Evolutionary conservation across 1,140 invertebrate species (phyloP), one percentile per base, ranked within the genome.

Genomic region (Ceratosolen solmsi): DNA sequence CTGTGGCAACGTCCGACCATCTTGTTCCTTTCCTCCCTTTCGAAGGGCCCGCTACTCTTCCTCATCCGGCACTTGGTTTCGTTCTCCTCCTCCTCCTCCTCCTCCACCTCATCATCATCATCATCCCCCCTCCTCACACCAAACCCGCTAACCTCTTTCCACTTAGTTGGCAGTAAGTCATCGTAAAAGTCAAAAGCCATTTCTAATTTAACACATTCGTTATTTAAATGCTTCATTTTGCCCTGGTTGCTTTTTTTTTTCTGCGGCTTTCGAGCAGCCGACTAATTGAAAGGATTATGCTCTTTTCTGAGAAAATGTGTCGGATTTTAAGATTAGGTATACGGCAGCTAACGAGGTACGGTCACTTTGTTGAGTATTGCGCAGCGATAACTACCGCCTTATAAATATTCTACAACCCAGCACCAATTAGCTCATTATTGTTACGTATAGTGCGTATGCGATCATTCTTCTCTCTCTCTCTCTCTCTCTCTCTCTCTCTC

Each of bases 101-200:
- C 3, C 49, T 74, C 30, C 46, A 20, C 4, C 33, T 25, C 36
- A 2, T 41, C 30, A 25, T 84, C 85, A 27, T 27, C 3, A 13
- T 56, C 27, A 33, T n/a, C 3, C 17, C 25, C 11, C 60, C 25
- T 41, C 36, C 17, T n/a, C n/a, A n/a, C n/a, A n/a, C n/a, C n/a
- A n/a, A n/a, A n/a, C 20, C 65, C 73, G 83, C 81, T 84, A 80
- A 83, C 87, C 82, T 80, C 83, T 83, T 85, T 83, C 79, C 78
- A 74, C 74, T 79, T 54, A 78, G 60, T 78, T 77, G 36, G 38
- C 75, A 51, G 63, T 78, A 78, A 78, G 30, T 78, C 70, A 70
- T 70, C 76, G 63, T 78, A 78, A 78, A 78, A 78, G 63, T 78
- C 76, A 78, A 51, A 54, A 51, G 60, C 70, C 54, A 70, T 78